These are phyloP conservation scores for Mus caroli DNA, from an alignment of 2,797 vertebrate genomes.

Conservation along the genomic window DNA sequence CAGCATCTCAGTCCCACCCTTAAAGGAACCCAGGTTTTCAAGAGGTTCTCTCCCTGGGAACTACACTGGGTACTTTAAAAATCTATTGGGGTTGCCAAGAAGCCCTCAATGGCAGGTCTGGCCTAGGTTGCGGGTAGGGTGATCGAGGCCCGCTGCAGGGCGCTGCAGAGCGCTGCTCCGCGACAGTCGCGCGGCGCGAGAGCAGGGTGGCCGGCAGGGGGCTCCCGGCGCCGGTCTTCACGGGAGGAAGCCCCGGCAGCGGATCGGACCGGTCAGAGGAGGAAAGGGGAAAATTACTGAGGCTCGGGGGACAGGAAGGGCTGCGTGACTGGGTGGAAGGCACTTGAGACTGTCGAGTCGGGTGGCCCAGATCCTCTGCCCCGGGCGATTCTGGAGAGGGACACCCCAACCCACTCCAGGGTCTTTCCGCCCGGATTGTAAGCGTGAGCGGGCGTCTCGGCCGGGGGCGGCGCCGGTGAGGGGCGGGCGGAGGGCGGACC, in stretches of 20 bases:
- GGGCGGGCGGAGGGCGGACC: slow-evolving; percentile 76
- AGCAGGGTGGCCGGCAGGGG: slow-evolving; percentile 78
- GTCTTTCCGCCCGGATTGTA: background rate
- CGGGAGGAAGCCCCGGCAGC: slow-evolving; percentile 52
- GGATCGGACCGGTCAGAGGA: slow-evolving; percentile 55
- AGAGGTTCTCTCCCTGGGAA: background rate
- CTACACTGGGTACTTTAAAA: background rate
- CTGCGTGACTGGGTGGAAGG: slow-evolving; percentile 65
- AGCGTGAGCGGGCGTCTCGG: slow-evolving; percentile 38
- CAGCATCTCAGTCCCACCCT: background rate
- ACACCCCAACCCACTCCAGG: background rate
- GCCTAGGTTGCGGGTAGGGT: background rate
- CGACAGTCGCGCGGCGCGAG: background rate
- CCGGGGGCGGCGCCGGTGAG: slow-evolving; percentile 70
- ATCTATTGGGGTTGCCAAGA: background rate
- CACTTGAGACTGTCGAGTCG: slow-evolving; percentile 26
- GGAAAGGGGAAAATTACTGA: slow-evolving; percentile 82
- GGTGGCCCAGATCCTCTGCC: background rate
- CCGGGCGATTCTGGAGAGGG: background rate
- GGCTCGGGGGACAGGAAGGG: slow-evolving; percentile 50
- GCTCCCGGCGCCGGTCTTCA: slow-evolving; percentile 71
- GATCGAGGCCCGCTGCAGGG: background rate
- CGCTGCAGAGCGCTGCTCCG: background rate
- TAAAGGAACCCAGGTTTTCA: slow-evolving; percentile 34
- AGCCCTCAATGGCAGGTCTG: background rate